phyloP scores from a whole-genome alignment of 2,113 vertebrate genomes.

The Abramis brama region DNA sequence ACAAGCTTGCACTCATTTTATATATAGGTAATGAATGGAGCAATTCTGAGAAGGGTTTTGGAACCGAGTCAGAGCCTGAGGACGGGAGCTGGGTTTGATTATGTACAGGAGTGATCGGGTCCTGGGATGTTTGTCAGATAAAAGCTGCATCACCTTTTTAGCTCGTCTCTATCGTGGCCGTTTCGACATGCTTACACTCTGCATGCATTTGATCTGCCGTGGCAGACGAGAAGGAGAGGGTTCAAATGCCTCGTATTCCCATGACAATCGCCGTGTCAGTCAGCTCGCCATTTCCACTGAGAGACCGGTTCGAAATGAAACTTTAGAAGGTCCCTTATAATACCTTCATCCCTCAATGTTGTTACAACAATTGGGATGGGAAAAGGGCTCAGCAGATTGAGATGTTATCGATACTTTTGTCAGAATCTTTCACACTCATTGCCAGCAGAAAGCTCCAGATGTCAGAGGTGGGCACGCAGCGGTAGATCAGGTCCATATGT shows the following conservation, averaged over 20 bases:
- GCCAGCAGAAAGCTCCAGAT: constrained; percentile 37
- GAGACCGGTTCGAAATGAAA: not conserved
- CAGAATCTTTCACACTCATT: constrained; percentile 30
- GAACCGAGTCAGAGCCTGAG: not conserved
- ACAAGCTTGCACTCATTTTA: not conserved
- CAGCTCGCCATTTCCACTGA: not conserved
- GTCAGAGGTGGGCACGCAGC: constrained; percentile 37
- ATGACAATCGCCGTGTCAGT: not conserved
- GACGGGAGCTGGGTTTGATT: constrained; percentile 26
- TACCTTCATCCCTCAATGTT: not conserved
- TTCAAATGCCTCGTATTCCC: constrained; percentile 35
- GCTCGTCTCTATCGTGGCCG: not conserved
- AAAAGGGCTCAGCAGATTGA: constrained; percentile 32
- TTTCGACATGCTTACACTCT: constrained; percentile 26
- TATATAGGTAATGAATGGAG: constrained; percentile 4
- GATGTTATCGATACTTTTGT: constrained; percentile 37
- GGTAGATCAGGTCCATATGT: constrained; percentile 39
- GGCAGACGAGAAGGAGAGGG: not conserved
- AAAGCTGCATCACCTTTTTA: not conserved
- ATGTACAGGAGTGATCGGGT: not conserved
- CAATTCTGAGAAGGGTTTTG: constrained; percentile 27
- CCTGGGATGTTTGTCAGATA: constrained; percentile 2
- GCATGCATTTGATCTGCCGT: not conserved
- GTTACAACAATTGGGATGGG: constrained; percentile 29
- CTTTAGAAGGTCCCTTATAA: constrained; percentile 17